phyloP scores from a whole-genome alignment of 2,888 invertebrate genomes.

The Synanthedon tipuliformis region DNA sequence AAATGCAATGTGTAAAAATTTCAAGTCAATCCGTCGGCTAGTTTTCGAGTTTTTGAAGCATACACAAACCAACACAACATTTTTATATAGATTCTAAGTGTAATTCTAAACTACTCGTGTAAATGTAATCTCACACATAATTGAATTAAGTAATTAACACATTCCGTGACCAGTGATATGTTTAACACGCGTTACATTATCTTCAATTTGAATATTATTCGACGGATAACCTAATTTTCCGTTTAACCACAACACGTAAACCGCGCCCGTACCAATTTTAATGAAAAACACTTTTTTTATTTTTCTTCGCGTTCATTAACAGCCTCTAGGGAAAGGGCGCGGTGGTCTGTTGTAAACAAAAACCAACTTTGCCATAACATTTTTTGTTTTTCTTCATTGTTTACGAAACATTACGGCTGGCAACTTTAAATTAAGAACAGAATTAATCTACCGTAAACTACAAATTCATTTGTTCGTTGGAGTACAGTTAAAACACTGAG shows the following conservation, averaged over 20 bases:
- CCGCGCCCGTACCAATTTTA: neutral
- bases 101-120: neutral
- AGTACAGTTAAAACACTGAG: no score
- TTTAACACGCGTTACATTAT: neutral
- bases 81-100: neutral
- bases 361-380: slow-evolving; percentile 25
- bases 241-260: neutral
- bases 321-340: slow-evolving; percentile 16
- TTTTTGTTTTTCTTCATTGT: neutral
- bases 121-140: neutral
- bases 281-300: slow-evolving; percentile 3
- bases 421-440: no score
- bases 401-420: neutral
- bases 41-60: no score
- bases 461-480: no score
- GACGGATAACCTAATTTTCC: neutral
- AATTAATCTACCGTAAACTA: no score
- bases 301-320: slow-evolving; percentile 15
- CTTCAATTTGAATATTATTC: neutral
- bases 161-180: slow-evolving; percentile 2
- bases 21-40: no score
- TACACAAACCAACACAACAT: neutral
- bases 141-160: slow-evolving; percentile 1
- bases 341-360: slow-evolving; percentile 30
- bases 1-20: no score